phyloP scores from a whole-genome alignment of 2,888 invertebrate species.

The Ceramica pisi region DNA sequence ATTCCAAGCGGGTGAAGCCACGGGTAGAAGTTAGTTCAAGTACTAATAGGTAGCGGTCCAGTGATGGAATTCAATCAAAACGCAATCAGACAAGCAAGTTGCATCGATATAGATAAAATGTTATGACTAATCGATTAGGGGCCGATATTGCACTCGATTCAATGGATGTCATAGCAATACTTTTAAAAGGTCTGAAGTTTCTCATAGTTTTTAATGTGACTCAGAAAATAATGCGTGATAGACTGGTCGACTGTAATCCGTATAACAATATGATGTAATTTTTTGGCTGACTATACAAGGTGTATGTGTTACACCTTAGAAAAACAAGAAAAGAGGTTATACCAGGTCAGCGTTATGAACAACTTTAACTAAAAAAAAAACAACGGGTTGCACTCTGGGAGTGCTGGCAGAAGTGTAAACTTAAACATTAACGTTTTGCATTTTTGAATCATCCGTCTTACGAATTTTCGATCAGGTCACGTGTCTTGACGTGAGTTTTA shows the following conservation, averaged over 20 bases:
- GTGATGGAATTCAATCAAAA: constrained; percentile 47
- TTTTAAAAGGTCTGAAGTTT: constrained; percentile 85
- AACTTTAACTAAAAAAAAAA: too few relatives aligned
- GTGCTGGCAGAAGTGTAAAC: too few relatives aligned
- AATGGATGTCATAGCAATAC: constrained; percentile 79
- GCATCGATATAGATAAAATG: constrained; percentile 64
- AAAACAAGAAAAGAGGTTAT: too few relatives aligned
- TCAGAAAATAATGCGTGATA: constrained; percentile 77
- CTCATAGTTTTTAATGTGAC: constrained; percentile 89
- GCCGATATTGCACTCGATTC: constrained; percentile 71
- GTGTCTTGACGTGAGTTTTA: too few relatives aligned
- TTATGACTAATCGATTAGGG: constrained; percentile 70
- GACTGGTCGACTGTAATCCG: constrained; percentile 65
- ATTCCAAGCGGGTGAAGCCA: not conserved
- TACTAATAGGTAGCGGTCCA: constrained; percentile 41
- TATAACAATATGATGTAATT: constrained; percentile 69
- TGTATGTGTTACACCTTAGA: too few relatives aligned
- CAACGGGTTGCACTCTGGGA: too few relatives aligned
- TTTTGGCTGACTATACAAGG: constrained; percentile 34
- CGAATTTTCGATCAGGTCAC: too few relatives aligned
- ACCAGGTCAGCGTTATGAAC: too few relatives aligned
- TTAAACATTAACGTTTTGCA: too few relatives aligned
- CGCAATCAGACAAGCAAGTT: constrained; percentile 63
- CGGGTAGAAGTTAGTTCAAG: constrained; percentile 5
- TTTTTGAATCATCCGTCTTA: too few relatives aligned